phyloP scores from a whole-genome alignment of 2,888 invertebrate species.

The Orthonevra nobilis region DNA sequence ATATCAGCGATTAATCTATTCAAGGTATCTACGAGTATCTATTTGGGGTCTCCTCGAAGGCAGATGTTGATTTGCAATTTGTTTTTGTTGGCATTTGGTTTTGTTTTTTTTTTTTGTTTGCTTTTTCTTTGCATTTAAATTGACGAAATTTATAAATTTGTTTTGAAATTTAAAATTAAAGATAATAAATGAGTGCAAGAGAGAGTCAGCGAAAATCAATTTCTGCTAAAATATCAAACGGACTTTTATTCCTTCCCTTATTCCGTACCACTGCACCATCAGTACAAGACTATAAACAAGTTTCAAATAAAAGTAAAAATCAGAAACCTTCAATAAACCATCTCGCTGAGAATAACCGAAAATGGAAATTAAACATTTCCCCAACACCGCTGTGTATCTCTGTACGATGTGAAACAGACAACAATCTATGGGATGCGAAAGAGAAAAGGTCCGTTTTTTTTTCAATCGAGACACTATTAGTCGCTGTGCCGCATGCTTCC shows the following conservation, averaged over 20 bases:
- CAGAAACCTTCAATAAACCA: too few relatives aligned
- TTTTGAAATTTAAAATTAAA: too few relatives aligned
- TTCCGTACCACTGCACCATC: too few relatives aligned
- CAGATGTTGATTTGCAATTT: slow-evolving; percentile 54
- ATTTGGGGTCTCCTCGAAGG: slow-evolving; percentile 17
- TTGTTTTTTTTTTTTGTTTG: slow-evolving; percentile 22
- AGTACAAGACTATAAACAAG: background rate
- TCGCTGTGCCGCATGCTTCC: slow-evolving; percentile 11
- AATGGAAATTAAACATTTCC: slow-evolving; percentile 31
- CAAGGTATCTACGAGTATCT: too few relatives aligned
- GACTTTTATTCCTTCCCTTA: too few relatives aligned
- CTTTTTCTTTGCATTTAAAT: slow-evolving; percentile 54
- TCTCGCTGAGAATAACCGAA: too few relatives aligned
- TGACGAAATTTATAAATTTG: slow-evolving; percentile 32
- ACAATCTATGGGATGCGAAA: background rate
- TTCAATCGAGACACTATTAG: slow-evolving; percentile 42
- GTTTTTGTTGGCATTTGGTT: slow-evolving; percentile 9
- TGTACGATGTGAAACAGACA: background rate
- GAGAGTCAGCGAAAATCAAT: too few relatives aligned
- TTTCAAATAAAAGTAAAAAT: too few relatives aligned
- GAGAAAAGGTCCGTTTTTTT: slow-evolving; percentile 11
- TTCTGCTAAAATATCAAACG: too few relatives aligned
- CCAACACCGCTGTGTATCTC: background rate
- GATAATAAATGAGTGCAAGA: too few relatives aligned
- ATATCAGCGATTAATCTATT: slow-evolving; percentile 44